Evolutionary conservation across 2,888 invertebrate genomes (phyloP), one percentile per base, ranked within the genome.

Genomic region (Machimus atricapillus): DNA sequence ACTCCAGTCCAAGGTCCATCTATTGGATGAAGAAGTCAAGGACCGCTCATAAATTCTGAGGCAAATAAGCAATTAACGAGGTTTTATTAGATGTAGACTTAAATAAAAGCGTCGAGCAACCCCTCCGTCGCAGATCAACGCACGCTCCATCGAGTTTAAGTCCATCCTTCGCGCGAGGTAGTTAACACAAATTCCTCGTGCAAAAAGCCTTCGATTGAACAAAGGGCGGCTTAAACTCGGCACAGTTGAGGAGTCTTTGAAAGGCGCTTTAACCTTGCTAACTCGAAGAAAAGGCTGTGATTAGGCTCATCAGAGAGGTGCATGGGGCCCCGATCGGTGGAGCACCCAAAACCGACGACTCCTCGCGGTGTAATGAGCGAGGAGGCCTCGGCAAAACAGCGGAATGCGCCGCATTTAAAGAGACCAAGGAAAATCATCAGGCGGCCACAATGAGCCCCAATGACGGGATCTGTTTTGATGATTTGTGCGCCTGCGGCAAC

Each of bases 401-500:
- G 81, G 81, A 56, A 81, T 81, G 81, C 56, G 56, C 78, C 14
- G 78, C 78, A 78, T 78, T 81, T 81, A 56, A 81, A 81, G 81
- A 81, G 81, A 81, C 81, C 56, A 81, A 81, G 81, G 85, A 81
- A 87, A 74, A 79, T 66, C 85, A 79, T 37, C 66, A 52, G 43
- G 86, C 74, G 86, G 82, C 87, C 82, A 86, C 87, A 87, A 87
- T 86, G 86, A 86, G 66, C 34, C 83, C 83, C 73, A 86, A 86
- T 86, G 86, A 87, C 83, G 83, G 76, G 52, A 46, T 76, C 43
- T 85, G 76, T 43, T 40, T 52, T 85, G 76, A 85, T 85, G 52
- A 56, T 76, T 85, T 76, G 66, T 83, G 74, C 46, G 85, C 85
- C 52, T 52, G 52, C 74, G 85, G 76, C 77, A 85, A 76, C 85